Evolutionary conservation across 2,888 invertebrate genomes (phyloP), one percentile per base, ranked within the genome.

Genomic region (Eupithecia exiguata): DNA sequence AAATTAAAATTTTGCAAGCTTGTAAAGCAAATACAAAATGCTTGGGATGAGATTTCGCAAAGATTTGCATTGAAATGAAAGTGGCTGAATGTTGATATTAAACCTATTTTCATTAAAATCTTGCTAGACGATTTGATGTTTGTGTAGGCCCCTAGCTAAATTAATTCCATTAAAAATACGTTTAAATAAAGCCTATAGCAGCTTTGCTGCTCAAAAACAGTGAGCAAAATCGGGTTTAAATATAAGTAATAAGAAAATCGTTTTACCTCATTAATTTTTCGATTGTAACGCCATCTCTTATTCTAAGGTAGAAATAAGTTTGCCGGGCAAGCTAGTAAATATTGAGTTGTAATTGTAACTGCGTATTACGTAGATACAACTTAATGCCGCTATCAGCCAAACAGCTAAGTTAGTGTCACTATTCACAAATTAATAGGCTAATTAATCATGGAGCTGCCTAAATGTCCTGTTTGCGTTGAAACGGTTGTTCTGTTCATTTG

Each of bases 361-460:
- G 4, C 30, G 4, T 30, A 30, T 30, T 3, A 30, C 30, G 12
- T 40, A 5, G 14, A 14, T 40, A 53, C 1, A 16, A 43, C 12
- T 5, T 5, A 53, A 21, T 12, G 49, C 7, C 58, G 10, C 53
- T 21, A 38, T 5, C 35, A 10, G 9, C 35, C 2, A 18, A 35
- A 62, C 63, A 65, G 63, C 35, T 36, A 65, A 38, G 63, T 65
- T 65, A 6, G 12, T n/a, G n/a, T 36, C 38, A 38, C 21, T 65
- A 35, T 62, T 65, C 10, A 5, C 63, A 1, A 65, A 89, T 87
- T 87, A 87, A 89, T 86, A 85, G 84, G 84, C 81, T 86, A 87
- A 89, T 89, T 89, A 86, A 87, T 89, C 84, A 85, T 75, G 75
- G 74, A 74, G 61, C 70, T 63, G 63, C 69, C 69, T 76, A 76